Percentiles rank a stretch among this genome's conserved stretches.
These are phyloP conservation scores for Coptotermes formosanus DNA, from an alignment of 1,140 invertebrate genomes.

Conservation along the genomic window DNA sequence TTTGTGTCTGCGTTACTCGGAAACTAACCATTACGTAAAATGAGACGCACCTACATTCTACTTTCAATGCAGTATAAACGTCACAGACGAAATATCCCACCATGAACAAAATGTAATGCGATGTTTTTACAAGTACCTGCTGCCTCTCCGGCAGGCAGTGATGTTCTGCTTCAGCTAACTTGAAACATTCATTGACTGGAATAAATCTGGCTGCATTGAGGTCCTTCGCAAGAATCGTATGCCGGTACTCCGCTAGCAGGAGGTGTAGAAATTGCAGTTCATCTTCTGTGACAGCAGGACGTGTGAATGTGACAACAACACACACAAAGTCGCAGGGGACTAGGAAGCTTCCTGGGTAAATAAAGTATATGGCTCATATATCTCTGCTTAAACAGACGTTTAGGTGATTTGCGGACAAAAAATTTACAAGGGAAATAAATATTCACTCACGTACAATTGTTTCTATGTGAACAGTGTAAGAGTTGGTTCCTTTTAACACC, in stretches of 20 bases:
- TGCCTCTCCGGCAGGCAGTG: too few relatives aligned
- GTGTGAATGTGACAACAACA: not conserved
- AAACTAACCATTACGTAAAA: too few relatives aligned
- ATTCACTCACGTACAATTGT: too few relatives aligned
- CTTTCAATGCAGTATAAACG: too few relatives aligned
- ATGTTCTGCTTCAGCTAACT: too few relatives aligned
- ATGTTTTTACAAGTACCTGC: too few relatives aligned
- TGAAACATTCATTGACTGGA: slow-evolving; percentile 2
- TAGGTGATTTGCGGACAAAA: not conserved
- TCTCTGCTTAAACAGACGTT: not conserved
- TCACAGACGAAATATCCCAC: too few relatives aligned
- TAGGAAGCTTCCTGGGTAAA: not conserved
- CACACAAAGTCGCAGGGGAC: not conserved
- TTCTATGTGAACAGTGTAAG: too few relatives aligned
- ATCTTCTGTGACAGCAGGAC: not conserved
- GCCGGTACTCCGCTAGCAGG: not conserved
- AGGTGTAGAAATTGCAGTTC: not conserved
- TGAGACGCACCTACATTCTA: too few relatives aligned
- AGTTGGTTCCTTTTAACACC: too few relatives aligned
- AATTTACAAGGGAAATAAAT: not conserved
- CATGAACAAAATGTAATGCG: too few relatives aligned
- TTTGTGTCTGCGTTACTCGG: too few relatives aligned
- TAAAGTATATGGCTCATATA: not conserved
- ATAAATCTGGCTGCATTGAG: not conserved
- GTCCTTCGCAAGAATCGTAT: not conserved